Base-by-base conservation (phyloP, 2,797 vertebrate genomes). In the Bothrops alternatus region DNA sequence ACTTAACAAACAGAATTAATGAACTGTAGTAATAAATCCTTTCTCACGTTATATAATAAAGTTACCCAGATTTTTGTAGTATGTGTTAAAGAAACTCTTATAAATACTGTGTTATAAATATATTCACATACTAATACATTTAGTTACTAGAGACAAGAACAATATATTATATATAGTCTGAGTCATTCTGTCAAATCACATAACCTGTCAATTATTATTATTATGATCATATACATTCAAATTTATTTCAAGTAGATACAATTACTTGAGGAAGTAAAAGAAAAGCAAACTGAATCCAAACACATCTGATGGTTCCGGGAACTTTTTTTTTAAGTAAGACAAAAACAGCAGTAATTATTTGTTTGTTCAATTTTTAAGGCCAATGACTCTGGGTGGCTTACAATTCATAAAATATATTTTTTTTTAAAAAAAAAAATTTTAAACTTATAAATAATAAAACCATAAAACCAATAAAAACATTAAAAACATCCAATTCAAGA, bases 1-100 rank as follows among this genome's bases (percentile, higher is more conserved):
- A 94, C 86, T 90, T 95, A 90, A 95, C 82, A 95, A 61, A 96
- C 93, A 95, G 69, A 91, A 88, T 28, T 26, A 32, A 95, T 16
- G 53, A 94, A 95, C 90, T 47, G 1, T n/a, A 93, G 63, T 90
- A 60, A 93, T 88, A 96, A 96, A 94, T 91, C 63, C 58, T 93
- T 92, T 93, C 0, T 93, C 0, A 0, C 82, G 18, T 56, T 56
- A 87, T 37, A 69, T 93, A 58, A 88, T 93, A 8, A 86, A 95
- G 94, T 93, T 20, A 56, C 85, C 94, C 58, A 42, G 16, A 20
- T 90, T 57, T 92, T 90, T 94, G 82, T 78, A 91, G 28, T 18
- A 94, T 86, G 87, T 6, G 37, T 13, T 47, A 61, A 42, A 61
- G 26, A 91, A 86, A 50, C 4, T 28, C 37, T 1, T 53, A 20